Evolutionary conservation across 2,888 invertebrate species (phyloP).

Genomic region (Noctua fimbriata): DNA sequence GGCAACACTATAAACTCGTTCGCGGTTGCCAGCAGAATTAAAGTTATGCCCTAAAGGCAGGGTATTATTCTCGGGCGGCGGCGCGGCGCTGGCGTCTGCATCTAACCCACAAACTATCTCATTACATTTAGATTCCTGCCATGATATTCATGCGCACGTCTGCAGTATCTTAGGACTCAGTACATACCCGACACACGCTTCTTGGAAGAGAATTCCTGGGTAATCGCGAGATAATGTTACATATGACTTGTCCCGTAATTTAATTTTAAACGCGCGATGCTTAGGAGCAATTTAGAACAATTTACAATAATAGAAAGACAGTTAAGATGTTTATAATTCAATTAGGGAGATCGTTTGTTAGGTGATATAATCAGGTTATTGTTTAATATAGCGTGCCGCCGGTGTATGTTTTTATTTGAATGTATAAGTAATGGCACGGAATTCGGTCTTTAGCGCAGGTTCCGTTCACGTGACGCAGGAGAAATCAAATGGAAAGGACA

Average conservation of each 20-base stretch:
- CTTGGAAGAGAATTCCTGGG: constrained; percentile 53
- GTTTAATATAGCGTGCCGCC: constrained; percentile 30
- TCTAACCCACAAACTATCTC: constrained; percentile 57
- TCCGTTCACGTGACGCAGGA: constrained; percentile 35
- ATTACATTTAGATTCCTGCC: constrained; percentile 58
- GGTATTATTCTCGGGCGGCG: constrained; percentile 43
- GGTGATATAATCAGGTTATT: constrained; percentile 45
- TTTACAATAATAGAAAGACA: constrained; percentile 46
- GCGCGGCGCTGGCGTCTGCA: constrained; percentile 32
- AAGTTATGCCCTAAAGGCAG: constrained; percentile 56
- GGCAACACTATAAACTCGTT: constrained; percentile 52
- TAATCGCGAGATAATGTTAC: constrained; percentile 54
- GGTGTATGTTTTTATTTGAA: constrained; percentile 19
- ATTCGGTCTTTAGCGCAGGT: constrained; percentile 44
- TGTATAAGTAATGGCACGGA: constrained; percentile 35
- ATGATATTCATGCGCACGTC: constrained; percentile 53
- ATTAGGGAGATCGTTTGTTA: constrained; percentile 54
- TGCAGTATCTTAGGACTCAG: constrained; percentile 30
- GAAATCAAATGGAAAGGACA: constrained; percentile 52
- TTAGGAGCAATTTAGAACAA: constrained; percentile 36
- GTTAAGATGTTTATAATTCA: constrained; percentile 65
- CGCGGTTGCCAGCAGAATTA: constrained; percentile 51
- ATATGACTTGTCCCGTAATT: constrained; percentile 55
- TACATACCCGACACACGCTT: constrained; percentile 41
- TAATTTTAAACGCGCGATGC: constrained; percentile 57